These are phyloP conservation scores for Odobenus rosmarus DNA, from an alignment of 2,113 vertebrate genomes.

Conservation along the genomic window DNA sequence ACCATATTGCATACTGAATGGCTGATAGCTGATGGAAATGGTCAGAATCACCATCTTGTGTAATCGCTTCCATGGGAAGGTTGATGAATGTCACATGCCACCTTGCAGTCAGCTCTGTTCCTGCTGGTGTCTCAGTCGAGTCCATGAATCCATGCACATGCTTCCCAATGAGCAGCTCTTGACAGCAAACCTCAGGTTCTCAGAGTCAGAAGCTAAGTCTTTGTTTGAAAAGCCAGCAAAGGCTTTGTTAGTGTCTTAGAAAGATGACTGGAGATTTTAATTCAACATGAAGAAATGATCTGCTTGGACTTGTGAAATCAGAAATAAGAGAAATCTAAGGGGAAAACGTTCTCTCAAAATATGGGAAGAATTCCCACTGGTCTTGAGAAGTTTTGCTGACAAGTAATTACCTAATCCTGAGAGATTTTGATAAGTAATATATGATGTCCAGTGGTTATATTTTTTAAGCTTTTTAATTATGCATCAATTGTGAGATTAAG, in stretches of 20 bases:
- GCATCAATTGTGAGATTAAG: not conserved
- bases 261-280: not conserved
- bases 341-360: not conserved
- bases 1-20: fast-evolving
- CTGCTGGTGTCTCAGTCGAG: not conserved
- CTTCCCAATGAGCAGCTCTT: not conserved
- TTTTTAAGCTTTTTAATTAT: not conserved
- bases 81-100: not conserved
- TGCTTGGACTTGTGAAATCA: not conserved
- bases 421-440: not conserved
- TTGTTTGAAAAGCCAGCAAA: fast-evolving
- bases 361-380: not conserved
- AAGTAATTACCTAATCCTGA: not conserved
- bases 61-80: not conserved
- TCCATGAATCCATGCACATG: fast-evolving
- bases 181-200: too few species aligned
- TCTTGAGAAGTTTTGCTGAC: not conserved
- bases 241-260: not conserved
- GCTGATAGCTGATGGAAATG: fast-evolving
- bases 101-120: not conserved
- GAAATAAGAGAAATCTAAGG: not conserved
- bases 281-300: not conserved
- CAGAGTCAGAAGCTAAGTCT: too few species aligned
- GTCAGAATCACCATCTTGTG: fast-evolving
- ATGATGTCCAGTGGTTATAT: not conserved